Evolutionary conservation across 2,113 vertebrate species (phyloP).

Genomic region (Myxocyprinus asiaticus): DNA sequence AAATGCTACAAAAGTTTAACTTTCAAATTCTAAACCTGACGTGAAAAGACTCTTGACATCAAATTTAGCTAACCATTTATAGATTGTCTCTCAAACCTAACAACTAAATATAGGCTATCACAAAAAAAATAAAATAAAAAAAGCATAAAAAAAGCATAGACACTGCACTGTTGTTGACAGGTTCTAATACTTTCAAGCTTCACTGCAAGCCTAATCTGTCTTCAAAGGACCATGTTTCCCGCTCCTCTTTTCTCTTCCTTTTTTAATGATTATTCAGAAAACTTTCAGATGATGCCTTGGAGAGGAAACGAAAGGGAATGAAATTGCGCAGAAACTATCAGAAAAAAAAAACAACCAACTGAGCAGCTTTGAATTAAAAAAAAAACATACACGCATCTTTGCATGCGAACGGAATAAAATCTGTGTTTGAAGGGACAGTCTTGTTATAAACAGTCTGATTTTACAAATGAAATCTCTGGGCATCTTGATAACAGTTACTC

Average conservation of each 20-base stretch:
- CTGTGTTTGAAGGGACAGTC: no score
- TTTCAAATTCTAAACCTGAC: neutral
- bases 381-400: no score
- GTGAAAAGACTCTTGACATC: neutral
- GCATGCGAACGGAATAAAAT: no score
- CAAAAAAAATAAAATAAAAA: neutral
- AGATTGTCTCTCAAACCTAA: neutral
- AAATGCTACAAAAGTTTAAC: neutral
- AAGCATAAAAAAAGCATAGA: neutral
- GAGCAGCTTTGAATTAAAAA: no score
- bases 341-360: no score
- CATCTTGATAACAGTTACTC: no score
- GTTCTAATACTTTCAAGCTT: conserved; percentile 7
- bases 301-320: no score
- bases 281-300: conserved; percentile 6
- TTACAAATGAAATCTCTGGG: no score
- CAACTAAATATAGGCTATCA: neutral
- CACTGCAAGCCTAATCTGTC: neutral
- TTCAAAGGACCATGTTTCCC: neutral
- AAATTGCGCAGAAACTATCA: no score
- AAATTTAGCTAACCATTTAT: neutral
- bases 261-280: conserved; percentile 37
- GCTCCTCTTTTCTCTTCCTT: neutral
- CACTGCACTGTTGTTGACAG: conserved; percentile 12
- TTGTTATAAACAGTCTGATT: no score